These are phyloP conservation scores for Alviniconcha marisindica DNA, from an alignment of 1,140 invertebrate genomes.

Conservation along the genomic window DNA sequence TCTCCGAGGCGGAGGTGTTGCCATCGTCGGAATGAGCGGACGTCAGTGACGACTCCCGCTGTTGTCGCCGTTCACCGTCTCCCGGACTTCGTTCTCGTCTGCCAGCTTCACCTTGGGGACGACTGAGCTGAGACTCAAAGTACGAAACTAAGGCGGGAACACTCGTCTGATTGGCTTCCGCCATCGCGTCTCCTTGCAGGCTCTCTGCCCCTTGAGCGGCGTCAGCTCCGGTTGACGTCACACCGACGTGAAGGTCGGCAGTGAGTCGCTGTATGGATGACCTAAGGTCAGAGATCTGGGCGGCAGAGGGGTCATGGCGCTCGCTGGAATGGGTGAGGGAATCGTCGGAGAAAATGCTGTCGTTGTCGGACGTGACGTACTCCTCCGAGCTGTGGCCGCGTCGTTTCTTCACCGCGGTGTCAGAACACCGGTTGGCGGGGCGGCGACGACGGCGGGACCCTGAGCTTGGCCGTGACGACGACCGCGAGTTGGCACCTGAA, in stretches of 20 bases:
- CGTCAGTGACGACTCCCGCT: not conserved
- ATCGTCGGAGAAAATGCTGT: constrained; percentile 66
- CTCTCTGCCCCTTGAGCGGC: not conserved
- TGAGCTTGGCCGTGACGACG: constrained; percentile 64
- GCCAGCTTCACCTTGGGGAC: not conserved
- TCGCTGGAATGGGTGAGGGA: constrained; percentile 48
- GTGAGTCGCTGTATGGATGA: constrained; percentile 41
- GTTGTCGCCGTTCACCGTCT: not conserved
- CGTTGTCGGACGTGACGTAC: constrained; percentile 69
- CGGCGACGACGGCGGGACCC: constrained; percentile 60
- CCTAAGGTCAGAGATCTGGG: constrained; percentile 34
- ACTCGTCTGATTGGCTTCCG: not conserved
- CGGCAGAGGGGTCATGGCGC: constrained; percentile 7
- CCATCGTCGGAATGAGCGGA: constrained; percentile 18
- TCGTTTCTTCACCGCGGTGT: constrained; percentile 47
- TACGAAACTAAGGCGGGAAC: constrained; percentile 21
- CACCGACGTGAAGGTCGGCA: constrained; percentile 4
- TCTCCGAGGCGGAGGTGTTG: constrained; percentile 8
- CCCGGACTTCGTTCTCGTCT: not conserved
- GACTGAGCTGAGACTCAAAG: constrained; percentile 11
- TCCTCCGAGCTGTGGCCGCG: constrained; percentile 65
- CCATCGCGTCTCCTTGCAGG: not conserved
- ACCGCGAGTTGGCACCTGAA: constrained; percentile 60
- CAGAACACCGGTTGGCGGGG: constrained; percentile 42
- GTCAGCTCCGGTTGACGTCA: not conserved